Evolutionary conservation across 2,888 invertebrate species (phyloP).

Genomic region (Toxonevra muliebris): DNA sequence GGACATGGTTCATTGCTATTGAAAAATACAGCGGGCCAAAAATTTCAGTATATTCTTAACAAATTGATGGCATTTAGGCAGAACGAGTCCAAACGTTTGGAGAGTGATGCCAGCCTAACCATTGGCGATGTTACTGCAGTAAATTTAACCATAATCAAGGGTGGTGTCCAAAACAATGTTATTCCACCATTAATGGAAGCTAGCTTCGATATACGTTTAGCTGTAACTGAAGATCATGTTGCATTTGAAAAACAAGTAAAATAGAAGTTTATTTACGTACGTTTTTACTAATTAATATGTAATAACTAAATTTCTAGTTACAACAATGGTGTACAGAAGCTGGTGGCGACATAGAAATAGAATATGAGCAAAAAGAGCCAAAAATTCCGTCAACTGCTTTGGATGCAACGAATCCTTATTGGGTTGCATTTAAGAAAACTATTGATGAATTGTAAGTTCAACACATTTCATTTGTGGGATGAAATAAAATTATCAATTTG

Average conservation of each 20-base stretch:
- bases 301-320: slow-evolving; percentile 39
- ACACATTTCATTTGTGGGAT: neutral
- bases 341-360: slow-evolving; percentile 76
- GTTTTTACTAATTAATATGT: slow-evolving; percentile 3
- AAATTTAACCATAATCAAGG: slow-evolving; percentile 75
- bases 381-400: slow-evolving; percentile 71
- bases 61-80: slow-evolving; percentile 75
- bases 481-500: neutral
- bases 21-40: slow-evolving; percentile 78
- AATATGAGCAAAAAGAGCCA: slow-evolving; percentile 73
- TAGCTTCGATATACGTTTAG: slow-evolving; percentile 73
- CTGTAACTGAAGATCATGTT: slow-evolving; percentile 68
- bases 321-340: slow-evolving; percentile 75
- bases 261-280: slow-evolving; percentile 1
- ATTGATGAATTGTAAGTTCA: slow-evolving; percentile 69
- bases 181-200: slow-evolving; percentile 76
- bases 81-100: slow-evolving; percentile 69
- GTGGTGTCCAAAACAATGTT: slow-evolving; percentile 85
- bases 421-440: slow-evolving; percentile 75
- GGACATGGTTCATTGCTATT: slow-evolving; percentile 80
- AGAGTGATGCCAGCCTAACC: slow-evolving; percentile 65
- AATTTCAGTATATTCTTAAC: slow-evolving; percentile 72
- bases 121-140: slow-evolving; percentile 80
- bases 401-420: slow-evolving; percentile 74
- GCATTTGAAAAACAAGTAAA: slow-evolving; percentile 72